Percentiles rank a stretch among this genome's conserved stretches.
Conservation (phyloP, 1,140 invertebrate species). For the Planococcus citri region DNA sequence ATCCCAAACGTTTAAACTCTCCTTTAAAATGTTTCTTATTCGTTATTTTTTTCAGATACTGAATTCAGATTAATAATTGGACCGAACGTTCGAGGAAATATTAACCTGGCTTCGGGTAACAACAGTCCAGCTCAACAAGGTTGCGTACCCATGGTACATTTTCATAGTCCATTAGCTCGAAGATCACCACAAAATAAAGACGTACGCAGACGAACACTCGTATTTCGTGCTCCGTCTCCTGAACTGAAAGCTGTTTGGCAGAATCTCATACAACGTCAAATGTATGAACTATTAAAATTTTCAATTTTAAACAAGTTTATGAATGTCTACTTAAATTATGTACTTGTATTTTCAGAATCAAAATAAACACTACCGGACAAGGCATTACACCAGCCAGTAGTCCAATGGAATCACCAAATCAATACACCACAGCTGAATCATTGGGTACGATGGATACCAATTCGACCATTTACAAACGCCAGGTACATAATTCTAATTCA, state of each 20-base stretch:
- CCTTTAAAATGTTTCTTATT: background rate
- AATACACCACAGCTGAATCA: slow-evolving; percentile 44
- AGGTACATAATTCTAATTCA: slow-evolving; percentile 26
- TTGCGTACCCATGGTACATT: slow-evolving; percentile 21
- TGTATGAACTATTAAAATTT: too few relatives aligned
- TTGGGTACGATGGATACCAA: slow-evolving; percentile 45
- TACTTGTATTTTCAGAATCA: slow-evolving; percentile 41
- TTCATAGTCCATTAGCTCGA: slow-evolving; percentile 10
- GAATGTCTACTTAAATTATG: slow-evolving; percentile 23
- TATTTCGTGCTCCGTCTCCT: slow-evolving; percentile 59
- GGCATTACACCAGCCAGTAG: slow-evolving; percentile 44
- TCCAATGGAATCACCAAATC: slow-evolving; percentile 42
- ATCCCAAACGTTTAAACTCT: background rate
- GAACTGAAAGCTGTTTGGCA: slow-evolving; percentile 81
- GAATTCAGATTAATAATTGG: slow-evolving; percentile 50
- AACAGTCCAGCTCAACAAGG: slow-evolving; percentile 36
- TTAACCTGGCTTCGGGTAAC: slow-evolving; percentile 50
- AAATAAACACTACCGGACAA: slow-evolving; percentile 48
- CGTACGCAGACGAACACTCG: slow-evolving; percentile 49
- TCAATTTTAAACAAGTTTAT: too few relatives aligned
- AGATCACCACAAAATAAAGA: slow-evolving; percentile 43
- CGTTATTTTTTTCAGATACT: slow-evolving; percentile 40
- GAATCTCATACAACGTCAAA: slow-evolving; percentile 71
- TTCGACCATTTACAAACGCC: slow-evolving; percentile 29
- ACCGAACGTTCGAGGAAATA: slow-evolving; percentile 44